These are phyloP conservation scores for Cantharis rustica DNA, from an alignment of 2,888 invertebrate genomes.

Conservation along the genomic window DNA sequence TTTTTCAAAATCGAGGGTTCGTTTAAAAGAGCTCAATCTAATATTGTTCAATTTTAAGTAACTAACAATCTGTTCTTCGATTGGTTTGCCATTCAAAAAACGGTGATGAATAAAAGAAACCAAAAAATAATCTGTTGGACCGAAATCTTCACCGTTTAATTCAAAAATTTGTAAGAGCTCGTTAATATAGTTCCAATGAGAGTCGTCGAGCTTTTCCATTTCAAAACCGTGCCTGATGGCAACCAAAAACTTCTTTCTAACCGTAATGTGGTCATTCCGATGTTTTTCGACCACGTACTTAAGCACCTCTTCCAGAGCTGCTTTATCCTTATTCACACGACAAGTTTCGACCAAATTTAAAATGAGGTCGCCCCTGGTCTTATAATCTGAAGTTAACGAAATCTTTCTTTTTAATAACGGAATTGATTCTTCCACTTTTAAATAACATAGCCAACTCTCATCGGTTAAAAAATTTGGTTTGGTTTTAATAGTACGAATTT, in stretches of 20 bases:
- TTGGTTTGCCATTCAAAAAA: not conserved
- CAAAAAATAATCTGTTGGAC: not conserved
- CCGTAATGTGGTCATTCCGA: conserved; percentile 1
- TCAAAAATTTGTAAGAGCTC: conserved; percentile 11
- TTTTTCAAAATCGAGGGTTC: conserved; percentile 11
- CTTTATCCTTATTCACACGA: conserved; percentile 13
- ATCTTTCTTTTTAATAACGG: conserved; percentile 16
- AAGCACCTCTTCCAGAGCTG: conserved; percentile 5
- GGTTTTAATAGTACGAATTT: not conserved
- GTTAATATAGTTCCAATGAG: not conserved
- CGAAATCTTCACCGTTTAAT: conserved; percentile 17
- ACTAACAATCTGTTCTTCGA: conserved; percentile 2
- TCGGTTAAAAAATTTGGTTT: not conserved
- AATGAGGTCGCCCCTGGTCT: not conserved
- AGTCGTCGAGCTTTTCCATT: not conserved
- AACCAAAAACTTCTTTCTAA: not conserved
- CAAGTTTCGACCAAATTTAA: conserved; percentile 18
- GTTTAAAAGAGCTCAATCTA: not conserved
- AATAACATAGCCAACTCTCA: conserved; percentile 8
- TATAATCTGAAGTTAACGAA: not conserved
- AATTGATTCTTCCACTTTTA: conserved; percentile 11
- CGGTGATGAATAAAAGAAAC: conserved; percentile 4
- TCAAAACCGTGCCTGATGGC: not conserved
- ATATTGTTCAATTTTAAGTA: not conserved
- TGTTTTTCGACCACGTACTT: conserved; percentile 12